A percentile compares a stretch with the other conserved stretches of the same genome.
Evolutionary conservation across 2,888 invertebrate genomes (phyloP).

Genomic region (Caenorhabditis drosophilae): DNA sequence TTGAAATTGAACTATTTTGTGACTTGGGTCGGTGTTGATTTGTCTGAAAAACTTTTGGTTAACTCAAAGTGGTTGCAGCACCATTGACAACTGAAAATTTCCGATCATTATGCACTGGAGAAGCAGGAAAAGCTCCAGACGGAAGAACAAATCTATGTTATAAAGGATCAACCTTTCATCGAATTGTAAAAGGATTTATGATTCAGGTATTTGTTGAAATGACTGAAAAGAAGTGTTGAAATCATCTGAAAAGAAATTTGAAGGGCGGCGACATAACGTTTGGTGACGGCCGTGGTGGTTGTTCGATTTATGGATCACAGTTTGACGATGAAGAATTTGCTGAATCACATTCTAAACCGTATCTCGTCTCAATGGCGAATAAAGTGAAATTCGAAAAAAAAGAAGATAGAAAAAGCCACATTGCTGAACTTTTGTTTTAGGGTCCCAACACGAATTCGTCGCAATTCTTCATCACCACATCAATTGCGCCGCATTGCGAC

Average conservation of each 20-base stretch:
- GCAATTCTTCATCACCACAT: constrained; percentile 77
- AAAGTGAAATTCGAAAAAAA: constrained; percentile 75
- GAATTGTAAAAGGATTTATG: constrained; percentile 70
- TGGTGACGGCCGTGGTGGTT: constrained; percentile 95
- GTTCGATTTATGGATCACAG: constrained; percentile 94
- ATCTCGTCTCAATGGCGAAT: constrained; percentile 97
- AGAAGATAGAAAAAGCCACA: constrained; percentile 70
- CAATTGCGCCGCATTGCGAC: constrained; percentile 64
- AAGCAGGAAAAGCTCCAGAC: constrained; percentile 82
- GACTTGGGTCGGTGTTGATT: constrained; percentile 8
- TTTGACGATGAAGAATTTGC: constrained; percentile 96
- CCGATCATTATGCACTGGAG: constrained; percentile 91
- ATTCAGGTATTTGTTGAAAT: constrained; percentile 69
- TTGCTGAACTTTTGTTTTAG: too few relatives aligned
- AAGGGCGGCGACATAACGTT: constrained; percentile 72
- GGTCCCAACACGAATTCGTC: constrained; percentile 88
- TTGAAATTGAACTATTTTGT: constrained; percentile 47
- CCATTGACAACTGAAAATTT: constrained; percentile 84
- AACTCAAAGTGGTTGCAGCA: constrained; percentile 76
- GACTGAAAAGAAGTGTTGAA: too few relatives aligned
- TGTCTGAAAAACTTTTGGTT: background rate
- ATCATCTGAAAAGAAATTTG: constrained; percentile 2
- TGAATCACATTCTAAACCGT: constrained; percentile 75
- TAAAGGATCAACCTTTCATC: constrained; percentile 75
- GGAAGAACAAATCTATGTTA: constrained; percentile 70